A percentile compares a stretch with the other conserved stretches of the same genome.
These are phyloP conservation scores for Apocrypta bakeri DNA, from an alignment of 1,140 invertebrate species.

Conservation along the genomic window DNA sequence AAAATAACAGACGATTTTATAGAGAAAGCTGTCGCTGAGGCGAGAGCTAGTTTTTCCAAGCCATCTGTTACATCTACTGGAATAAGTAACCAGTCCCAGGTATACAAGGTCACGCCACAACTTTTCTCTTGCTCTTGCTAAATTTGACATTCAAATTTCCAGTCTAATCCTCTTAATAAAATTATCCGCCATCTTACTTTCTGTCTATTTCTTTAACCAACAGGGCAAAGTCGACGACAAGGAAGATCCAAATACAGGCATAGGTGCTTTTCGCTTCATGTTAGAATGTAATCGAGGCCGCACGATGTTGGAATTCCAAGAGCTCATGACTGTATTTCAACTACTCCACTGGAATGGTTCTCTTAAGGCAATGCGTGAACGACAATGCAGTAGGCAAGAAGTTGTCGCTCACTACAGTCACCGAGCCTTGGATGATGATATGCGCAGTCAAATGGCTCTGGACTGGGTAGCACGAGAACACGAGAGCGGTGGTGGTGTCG, in stretches of 20 bases:
- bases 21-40: slow-evolving; percentile 92
- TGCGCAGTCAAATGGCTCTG: slow-evolving; percentile 96
- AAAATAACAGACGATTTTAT: slow-evolving; percentile 96
- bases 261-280: slow-evolving; percentile 96
- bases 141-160: neutral
- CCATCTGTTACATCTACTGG: slow-evolving; percentile 72
- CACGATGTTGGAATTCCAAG: slow-evolving; percentile 97
- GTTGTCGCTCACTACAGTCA: slow-evolving; percentile 96
- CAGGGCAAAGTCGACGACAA: slow-evolving; percentile 76
- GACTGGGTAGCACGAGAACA: slow-evolving; percentile 95
- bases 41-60: slow-evolving; percentile 78
- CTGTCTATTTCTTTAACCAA: neutral
- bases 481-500: slow-evolving; percentile 85
- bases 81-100: slow-evolving; percentile 64
- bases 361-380: slow-evolving; percentile 91
- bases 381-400: slow-evolving; percentile 95
- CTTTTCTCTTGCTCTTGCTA: neutral
- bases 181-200: neutral
- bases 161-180: too few species aligned
- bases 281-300: slow-evolving; percentile 93
- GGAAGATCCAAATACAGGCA: slow-evolving; percentile 88
- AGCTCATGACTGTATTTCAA: slow-evolving; percentile 97
- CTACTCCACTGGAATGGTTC: slow-evolving; percentile 97
- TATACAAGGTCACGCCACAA: neutral
- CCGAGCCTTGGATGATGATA: slow-evolving; percentile 92